Percentiles rank a stretch among this genome's conserved stretches.
These are phyloP conservation scores for Gulo gulo DNA, from an alignment of 2,113 vertebrate species.

Conservation along the genomic window DNA sequence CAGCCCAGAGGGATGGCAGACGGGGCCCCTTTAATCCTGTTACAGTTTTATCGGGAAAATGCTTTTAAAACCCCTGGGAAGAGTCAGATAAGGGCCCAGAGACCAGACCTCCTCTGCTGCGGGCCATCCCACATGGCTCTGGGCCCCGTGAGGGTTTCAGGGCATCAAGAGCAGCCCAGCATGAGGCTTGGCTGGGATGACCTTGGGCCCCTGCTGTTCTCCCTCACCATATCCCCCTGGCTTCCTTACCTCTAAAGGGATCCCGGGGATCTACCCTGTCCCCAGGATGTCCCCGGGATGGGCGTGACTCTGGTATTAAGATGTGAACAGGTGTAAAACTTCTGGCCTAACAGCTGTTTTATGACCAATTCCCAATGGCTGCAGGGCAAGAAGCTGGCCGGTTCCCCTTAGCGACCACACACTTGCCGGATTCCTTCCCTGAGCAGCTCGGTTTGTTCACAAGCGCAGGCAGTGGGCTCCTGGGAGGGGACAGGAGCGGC, in stretches of 20 bases:
- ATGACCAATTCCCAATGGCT: not conserved
- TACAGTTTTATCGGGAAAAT: not conserved
- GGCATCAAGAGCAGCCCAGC: not conserved
- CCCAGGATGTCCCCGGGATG: not conserved
- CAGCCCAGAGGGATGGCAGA: not conserved
- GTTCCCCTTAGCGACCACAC: not conserved
- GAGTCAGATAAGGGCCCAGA: not conserved
- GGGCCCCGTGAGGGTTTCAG: rapidly evolving
- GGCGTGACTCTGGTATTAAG: not conserved
- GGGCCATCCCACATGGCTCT: not conserved
- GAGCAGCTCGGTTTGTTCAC: not conserved
- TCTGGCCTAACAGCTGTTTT: not conserved
- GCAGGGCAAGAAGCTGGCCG: not conserved
- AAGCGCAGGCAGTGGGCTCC: not conserved
- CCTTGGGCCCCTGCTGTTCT: no score
- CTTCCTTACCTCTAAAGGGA: not conserved
- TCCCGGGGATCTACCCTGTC: not conserved
- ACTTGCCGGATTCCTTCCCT: not conserved
- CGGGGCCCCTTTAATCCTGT: no score
- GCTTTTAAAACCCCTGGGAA: not conserved
- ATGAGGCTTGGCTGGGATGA: rapidly evolving
- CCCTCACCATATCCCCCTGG: not conserved
- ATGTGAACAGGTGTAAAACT: no score
- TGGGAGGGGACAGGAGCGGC: not conserved
- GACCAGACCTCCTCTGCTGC: not conserved